Base-by-base conservation (phyloP, 2,797 vertebrate species). In the Myioborus miniatus region DNA sequence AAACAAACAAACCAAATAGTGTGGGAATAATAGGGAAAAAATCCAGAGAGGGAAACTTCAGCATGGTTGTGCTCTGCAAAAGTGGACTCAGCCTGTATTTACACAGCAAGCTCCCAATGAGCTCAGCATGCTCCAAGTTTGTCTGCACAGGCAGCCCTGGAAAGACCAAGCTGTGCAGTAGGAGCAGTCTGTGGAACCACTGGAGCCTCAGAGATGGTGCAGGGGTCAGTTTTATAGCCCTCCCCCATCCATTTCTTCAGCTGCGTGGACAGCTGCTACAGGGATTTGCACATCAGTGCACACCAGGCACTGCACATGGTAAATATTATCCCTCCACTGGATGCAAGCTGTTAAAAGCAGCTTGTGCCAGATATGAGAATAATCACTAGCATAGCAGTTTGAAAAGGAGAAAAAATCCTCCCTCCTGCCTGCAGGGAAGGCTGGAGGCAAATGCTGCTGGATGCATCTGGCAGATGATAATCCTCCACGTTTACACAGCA, bases 381-480 rank as follows among this genome's bases (percentile, higher is more conserved):
- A 81, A 93, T 75, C 43, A 62, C 60, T 63, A 74, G 53, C 2
- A 3, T 20, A 95, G 62, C 62, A 67, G 72, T 41, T n/a, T 62
- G n/a, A 43, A 56, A 39, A 68, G 26, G 36, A 39, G 77, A 80
- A 87, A 65, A 18, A 68, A 23, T 15, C 46, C 67, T 37, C 58
- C 50, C 46, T 76, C 10, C 87, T 90, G 89, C 83, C 83, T 90
- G 65, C 55, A 50, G 80, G 55, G 44, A 17, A 36, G 43, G 64
- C 81, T 93, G 77, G 52, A 94, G 83, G 80, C 83, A 90, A 84
- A 83, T 90, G 72, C 89, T 91, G 69, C 65, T 52, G 88, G 49
- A 84, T 4, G 11, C 2, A 5, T 87, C 41, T 79, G 64, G 71
- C 55, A 83, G 81, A 72, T n/a, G 76, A 58, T 39, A 60, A 76